These are phyloP conservation scores for Sprattus sprattus DNA, from an alignment of 2,113 vertebrate genomes.

Conservation along the genomic window DNA sequence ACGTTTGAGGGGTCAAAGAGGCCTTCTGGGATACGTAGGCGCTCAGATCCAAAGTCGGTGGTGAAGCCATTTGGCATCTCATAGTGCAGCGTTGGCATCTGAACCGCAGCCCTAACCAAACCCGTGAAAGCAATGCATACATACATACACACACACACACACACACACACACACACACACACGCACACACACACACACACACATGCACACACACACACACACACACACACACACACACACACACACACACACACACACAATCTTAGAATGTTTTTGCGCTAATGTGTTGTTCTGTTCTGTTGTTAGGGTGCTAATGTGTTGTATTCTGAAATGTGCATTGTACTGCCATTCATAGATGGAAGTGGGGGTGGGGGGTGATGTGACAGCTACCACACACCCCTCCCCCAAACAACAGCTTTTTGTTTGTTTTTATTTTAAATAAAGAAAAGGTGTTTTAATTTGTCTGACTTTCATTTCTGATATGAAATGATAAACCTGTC, in stretches of 20 bases:
- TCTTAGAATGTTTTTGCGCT: neutral
- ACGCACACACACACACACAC: slow-evolving; percentile 18
- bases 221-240: slow-evolving; percentile 20
- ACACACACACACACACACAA: neutral
- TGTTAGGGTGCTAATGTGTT: too few relatives aligned
- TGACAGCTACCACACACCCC: too few relatives aligned
- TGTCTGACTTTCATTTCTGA: too few relatives aligned
- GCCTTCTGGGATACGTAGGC: slow-evolving; percentile 75
- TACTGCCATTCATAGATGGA: too few relatives aligned
- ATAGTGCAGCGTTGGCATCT: slow-evolving; percentile 80
- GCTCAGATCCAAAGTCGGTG: slow-evolving; percentile 73
- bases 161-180: slow-evolving; percentile 21
- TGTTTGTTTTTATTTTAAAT: too few relatives aligned
- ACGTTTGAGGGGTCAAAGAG: slow-evolving; percentile 78
- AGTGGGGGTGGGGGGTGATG: too few relatives aligned
- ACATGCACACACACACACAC: neutral
- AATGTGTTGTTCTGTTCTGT: too few relatives aligned
- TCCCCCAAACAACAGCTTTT: too few relatives aligned
- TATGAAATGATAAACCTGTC: too few relatives aligned
- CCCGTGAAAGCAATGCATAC: neutral
- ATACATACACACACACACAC: neutral
- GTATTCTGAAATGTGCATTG: too few relatives aligned
- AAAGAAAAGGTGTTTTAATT: too few relatives aligned
- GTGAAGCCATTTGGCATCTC: slow-evolving; percentile 79
- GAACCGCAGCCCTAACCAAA: slow-evolving; percentile 70